A percentile compares a stretch with the other conserved stretches of the same genome.
phyloP scores from a whole-genome alignment of 2,888 invertebrate species.

The Drosophila atripex region DNA sequence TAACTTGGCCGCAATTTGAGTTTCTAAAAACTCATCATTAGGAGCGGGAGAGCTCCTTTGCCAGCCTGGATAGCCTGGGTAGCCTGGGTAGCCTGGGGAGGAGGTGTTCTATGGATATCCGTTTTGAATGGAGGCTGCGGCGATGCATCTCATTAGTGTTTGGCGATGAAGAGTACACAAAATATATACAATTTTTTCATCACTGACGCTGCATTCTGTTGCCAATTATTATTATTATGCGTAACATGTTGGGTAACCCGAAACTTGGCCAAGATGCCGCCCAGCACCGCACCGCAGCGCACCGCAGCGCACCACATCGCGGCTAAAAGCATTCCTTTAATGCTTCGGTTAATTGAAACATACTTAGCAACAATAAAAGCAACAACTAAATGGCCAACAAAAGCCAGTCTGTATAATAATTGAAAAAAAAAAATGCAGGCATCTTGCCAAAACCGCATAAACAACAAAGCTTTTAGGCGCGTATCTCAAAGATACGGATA shows the following conservation, averaged over 20 bases:
- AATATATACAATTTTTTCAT: too few relatives aligned
- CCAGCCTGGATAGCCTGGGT: too few relatives aligned
- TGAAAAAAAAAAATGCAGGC: constrained; percentile 62
- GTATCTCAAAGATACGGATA: constrained; percentile 68
- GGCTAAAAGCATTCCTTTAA: constrained; percentile 77
- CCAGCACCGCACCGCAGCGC: too few relatives aligned
- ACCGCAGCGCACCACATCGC: background rate
- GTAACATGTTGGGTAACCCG: constrained; percentile 69
- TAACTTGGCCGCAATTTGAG: constrained; percentile 44
- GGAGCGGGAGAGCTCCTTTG: background rate
- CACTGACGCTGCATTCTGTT: constrained; percentile 3
- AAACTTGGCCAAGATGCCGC: constrained; percentile 42
- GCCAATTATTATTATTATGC: constrained; percentile 69
- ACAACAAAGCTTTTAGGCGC: constrained; percentile 78
- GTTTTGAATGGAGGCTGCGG: constrained; percentile 10
- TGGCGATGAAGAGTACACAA: background rate
- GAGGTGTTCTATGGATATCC: background rate
- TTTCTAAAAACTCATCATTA: constrained; percentile 41
- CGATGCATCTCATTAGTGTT: constrained; percentile 36
- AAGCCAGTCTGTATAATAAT: constrained; percentile 55
- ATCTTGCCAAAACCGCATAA: constrained; percentile 70
- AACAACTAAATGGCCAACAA: constrained; percentile 9
- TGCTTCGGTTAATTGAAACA: constrained; percentile 73
- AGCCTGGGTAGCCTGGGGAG: too few relatives aligned
- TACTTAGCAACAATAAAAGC: constrained; percentile 29